These are phyloP conservation scores for Drosophila nebulosa DNA, from an alignment of 1,140 invertebrate genomes.

Conservation along the genomic window DNA sequence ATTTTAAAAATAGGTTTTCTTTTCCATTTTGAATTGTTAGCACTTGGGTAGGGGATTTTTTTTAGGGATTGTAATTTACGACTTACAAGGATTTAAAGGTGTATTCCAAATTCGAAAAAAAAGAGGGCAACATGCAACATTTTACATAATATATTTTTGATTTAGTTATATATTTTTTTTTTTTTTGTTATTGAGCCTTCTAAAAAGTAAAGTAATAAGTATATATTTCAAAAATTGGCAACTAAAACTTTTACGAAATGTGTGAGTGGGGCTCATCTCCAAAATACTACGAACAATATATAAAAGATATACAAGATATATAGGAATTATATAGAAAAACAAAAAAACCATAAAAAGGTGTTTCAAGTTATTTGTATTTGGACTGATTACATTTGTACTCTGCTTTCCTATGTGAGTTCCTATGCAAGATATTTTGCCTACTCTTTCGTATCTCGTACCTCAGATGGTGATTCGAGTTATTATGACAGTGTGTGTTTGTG, in stretches of 20 bases:
- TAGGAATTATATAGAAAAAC: not conserved
- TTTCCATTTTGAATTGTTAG: constrained; percentile 77
- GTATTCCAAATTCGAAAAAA: not conserved
- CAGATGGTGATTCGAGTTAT: not conserved
- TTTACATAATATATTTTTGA: not conserved
- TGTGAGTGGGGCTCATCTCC: not conserved
- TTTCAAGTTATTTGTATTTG: not conserved
- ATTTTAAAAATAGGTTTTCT: not conserved
- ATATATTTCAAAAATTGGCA: constrained; percentile 1
- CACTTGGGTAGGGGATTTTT: constrained; percentile 38
- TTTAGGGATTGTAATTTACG: not conserved
- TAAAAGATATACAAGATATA: not conserved
- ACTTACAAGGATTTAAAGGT: not conserved
- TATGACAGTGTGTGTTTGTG: not conserved
- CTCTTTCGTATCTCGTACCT: not conserved
- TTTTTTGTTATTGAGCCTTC: not conserved
- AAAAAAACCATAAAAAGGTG: constrained; percentile 1
- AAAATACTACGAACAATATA: not conserved
- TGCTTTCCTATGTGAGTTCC: not conserved
- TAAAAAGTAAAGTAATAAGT: not conserved
- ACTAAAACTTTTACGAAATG: constrained; percentile 1
- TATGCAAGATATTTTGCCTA: not conserved
- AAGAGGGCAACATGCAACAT: constrained; percentile 4
- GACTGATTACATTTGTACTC: not conserved
- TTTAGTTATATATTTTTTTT: not conserved